A percentile compares a stretch with the other conserved stretches of the same genome.
Conservation (phyloP, 2,888 invertebrate species). For the Neria commutata region DNA sequence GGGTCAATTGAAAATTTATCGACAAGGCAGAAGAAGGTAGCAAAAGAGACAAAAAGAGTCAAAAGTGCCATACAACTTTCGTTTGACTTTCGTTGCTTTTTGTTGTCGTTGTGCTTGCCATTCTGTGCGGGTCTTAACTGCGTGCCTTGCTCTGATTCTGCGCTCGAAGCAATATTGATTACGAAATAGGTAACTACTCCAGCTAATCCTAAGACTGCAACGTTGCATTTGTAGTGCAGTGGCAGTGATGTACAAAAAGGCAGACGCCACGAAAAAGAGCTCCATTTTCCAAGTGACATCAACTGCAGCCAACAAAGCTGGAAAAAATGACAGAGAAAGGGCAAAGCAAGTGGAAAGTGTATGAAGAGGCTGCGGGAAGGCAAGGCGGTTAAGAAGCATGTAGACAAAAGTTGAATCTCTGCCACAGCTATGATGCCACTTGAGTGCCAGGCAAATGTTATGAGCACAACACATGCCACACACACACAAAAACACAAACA, state of each 20-base stretch:
- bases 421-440: too few species aligned
- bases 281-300: too few species aligned
- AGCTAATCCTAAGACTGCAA: too few species aligned
- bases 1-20: constrained; percentile 44
- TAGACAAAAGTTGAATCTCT: too few species aligned
- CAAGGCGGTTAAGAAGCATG: background rate
- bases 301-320: background rate
- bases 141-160: constrained; percentile 22
- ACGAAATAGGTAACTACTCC: too few species aligned
- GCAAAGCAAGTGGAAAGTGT: background rate
- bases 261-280: too few species aligned
- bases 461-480: too few species aligned
- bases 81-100: constrained; percentile 7
- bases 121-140: background rate
- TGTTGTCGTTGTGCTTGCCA: background rate
- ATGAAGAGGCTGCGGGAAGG: background rate
- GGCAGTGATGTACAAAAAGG: too few species aligned
- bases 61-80: background rate
- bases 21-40: too few species aligned
- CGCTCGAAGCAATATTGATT: constrained; percentile 14
- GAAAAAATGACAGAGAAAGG: background rate
- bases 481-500: background rate
- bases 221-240: too few species aligned
- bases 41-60: background rate
- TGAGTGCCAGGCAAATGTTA: too few species aligned